Evolutionary conservation across 2,113 vertebrate species (phyloP).

Genomic region (Theropithecus gelada): DNA sequence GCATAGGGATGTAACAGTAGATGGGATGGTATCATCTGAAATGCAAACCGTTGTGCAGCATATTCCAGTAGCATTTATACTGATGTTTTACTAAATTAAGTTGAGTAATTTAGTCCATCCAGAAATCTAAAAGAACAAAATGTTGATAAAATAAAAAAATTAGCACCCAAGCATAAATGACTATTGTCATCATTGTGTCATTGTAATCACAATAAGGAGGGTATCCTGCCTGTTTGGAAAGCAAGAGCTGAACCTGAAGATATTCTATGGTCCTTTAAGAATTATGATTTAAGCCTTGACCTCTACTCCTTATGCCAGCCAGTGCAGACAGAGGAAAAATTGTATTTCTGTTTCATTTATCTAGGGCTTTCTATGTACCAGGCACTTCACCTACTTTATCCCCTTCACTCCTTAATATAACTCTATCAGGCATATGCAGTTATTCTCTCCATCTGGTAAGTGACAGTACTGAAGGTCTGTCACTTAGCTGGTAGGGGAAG

Average conservation of each 20-base stretch:
- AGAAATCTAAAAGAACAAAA: constrained; percentile 5
- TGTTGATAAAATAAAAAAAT: not conserved
- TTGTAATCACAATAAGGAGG: not conserved
- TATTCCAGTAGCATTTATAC: not conserved
- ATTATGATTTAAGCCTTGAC: not conserved
- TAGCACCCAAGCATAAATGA: not conserved
- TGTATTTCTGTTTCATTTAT: not conserved
- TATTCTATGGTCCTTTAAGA: not conserved
- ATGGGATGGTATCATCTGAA: not conserved
- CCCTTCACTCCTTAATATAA: not conserved
- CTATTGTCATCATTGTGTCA: not conserved
- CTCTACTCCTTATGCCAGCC: not conserved
- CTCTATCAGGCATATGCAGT: not conserved
- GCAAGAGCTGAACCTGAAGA: not conserved
- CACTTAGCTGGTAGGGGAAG: not conserved
- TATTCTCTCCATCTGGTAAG: not conserved
- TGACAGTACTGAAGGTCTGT: not conserved
- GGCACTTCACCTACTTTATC: not conserved
- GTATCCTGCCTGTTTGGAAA: not conserved
- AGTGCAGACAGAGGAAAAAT: not conserved
- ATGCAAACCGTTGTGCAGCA: not conserved
- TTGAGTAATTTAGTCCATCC: not conserved
- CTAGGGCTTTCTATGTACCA: not conserved
- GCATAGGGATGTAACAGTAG: no score
- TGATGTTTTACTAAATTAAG: not conserved